phyloP scores from a whole-genome alignment of 1,140 invertebrate species.

The Drosophila elegans region DNA sequence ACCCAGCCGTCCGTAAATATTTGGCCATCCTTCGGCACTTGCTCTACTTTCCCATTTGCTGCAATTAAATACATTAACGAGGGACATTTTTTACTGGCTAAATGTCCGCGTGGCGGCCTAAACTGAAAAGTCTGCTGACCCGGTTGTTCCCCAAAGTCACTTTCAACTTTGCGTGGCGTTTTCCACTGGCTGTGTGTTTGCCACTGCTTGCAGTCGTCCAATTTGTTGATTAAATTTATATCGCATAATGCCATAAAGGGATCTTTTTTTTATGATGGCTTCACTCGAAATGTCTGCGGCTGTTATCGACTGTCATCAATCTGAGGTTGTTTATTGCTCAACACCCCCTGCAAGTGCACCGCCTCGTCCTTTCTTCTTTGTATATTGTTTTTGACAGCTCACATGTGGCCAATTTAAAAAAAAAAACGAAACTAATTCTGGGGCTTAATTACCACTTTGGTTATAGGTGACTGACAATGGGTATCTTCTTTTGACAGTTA shows the following conservation, averaged over 20 bases:
- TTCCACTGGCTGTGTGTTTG: slow-evolving; percentile 2
- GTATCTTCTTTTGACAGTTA: background rate
- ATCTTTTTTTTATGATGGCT: slow-evolving; percentile 44
- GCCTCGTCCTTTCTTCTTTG: background rate
- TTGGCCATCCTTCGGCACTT: slow-evolving; percentile 48
- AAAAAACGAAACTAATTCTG: slow-evolving; percentile 28
- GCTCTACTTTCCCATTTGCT: slow-evolving; percentile 43
- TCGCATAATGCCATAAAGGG: slow-evolving; percentile 53
- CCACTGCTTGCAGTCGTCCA: slow-evolving; percentile 26
- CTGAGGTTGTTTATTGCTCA: slow-evolving; percentile 11
- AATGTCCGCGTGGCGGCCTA: slow-evolving; percentile 36
- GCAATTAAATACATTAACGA: slow-evolving; percentile 57
- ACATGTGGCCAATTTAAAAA: slow-evolving; percentile 57
- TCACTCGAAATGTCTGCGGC: slow-evolving; percentile 38
- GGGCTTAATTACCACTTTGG: slow-evolving; percentile 28
- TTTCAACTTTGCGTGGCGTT: slow-evolving; percentile 17
- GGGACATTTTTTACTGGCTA: slow-evolving; percentile 48
- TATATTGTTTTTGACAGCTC: slow-evolving; percentile 36
- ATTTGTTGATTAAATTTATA: slow-evolving; percentile 49
- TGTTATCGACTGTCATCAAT: slow-evolving; percentile 50
- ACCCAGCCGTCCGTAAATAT: slow-evolving; percentile 62
- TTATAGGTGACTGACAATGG: slow-evolving; percentile 2
- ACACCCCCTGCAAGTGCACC: slow-evolving; percentile 17
- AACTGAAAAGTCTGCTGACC: slow-evolving; percentile 76
- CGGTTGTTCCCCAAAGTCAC: slow-evolving; percentile 67